Evolutionary conservation across 2,797 vertebrate species (phyloP).

Genomic region (Chiroxiphia lanceolata): DNA sequence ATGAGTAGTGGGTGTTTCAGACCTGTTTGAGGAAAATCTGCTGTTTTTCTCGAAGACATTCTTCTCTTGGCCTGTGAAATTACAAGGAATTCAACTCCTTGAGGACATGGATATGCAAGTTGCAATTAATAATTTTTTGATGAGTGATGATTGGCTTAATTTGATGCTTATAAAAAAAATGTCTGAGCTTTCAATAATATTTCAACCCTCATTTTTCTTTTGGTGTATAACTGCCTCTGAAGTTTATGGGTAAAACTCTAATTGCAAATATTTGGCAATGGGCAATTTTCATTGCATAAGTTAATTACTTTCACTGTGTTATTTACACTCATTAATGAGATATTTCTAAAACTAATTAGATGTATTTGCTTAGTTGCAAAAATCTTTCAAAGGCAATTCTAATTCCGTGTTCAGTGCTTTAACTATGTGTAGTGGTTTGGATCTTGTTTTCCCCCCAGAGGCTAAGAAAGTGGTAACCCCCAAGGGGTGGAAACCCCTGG

Average conservation of each 20-base stretch:
- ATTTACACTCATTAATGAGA: not conserved
- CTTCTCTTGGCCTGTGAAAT: not conserved
- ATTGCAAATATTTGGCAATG: not conserved
- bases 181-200: not conserved
- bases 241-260: not conserved
- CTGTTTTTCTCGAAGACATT: not conserved
- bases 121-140: not conserved
- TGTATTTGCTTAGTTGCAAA: not conserved
- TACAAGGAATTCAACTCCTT: not conserved
- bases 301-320: not conserved
- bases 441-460: no score
- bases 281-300: not conserved
- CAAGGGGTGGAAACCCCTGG: no score
- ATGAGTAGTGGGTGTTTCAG: not conserved
- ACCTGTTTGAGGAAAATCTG: not conserved
- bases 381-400: not conserved
- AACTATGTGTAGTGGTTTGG: no score
- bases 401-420: not conserved
- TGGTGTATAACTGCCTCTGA: not conserved
- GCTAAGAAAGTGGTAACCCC: no score
- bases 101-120: not conserved
- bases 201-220: not conserved
- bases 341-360: not conserved
- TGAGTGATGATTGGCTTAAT: not conserved
- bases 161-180: not conserved